These are phyloP conservation scores for Sisor rabdophorus DNA, from an alignment of 2,113 vertebrate species.

Conservation along the genomic window DNA sequence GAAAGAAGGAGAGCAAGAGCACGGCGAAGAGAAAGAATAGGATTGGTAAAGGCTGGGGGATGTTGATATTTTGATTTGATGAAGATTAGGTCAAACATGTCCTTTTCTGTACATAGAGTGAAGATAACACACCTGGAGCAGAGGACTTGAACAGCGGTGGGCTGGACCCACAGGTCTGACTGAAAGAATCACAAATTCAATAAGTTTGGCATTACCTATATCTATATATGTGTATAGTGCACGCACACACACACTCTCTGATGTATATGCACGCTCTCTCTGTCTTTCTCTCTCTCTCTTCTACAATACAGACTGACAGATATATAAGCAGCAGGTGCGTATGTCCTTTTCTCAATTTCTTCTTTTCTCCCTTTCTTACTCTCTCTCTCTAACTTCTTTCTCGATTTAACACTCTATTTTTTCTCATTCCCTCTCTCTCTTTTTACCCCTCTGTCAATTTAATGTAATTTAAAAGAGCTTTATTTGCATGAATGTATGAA, in stretches of 20 bases:
- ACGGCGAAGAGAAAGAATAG: conserved; percentile 65
- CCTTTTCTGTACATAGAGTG: conserved; percentile 54
- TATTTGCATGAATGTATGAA: too few relatives aligned
- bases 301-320: conserved; percentile 57
- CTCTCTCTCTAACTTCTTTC: not conserved
- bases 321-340: conserved; percentile 65
- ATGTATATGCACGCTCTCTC: not conserved
- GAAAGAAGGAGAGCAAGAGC: conserved; percentile 67
- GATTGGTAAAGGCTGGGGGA: conserved; percentile 55
- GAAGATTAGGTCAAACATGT: too few relatives aligned
- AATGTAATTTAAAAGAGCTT: too few relatives aligned
- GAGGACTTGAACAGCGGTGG: conserved; percentile 68
- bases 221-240: not conserved
- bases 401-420: conserved; percentile 16
- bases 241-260: not conserved
- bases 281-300: conserved; percentile 32
- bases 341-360: conserved; percentile 24
- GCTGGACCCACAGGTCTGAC: conserved; percentile 64
- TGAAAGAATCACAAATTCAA: not conserved
- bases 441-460: too few relatives aligned
- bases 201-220: not conserved
- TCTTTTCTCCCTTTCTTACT: conserved; percentile 25
- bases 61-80: conserved; percentile 25
- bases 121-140: conserved; percentile 69
- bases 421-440: not conserved